Evolutionary conservation across 2,797 vertebrate species (phyloP), one percentile per base, ranked within the genome.

Genomic region (Sternotherus odoratus): DNA sequence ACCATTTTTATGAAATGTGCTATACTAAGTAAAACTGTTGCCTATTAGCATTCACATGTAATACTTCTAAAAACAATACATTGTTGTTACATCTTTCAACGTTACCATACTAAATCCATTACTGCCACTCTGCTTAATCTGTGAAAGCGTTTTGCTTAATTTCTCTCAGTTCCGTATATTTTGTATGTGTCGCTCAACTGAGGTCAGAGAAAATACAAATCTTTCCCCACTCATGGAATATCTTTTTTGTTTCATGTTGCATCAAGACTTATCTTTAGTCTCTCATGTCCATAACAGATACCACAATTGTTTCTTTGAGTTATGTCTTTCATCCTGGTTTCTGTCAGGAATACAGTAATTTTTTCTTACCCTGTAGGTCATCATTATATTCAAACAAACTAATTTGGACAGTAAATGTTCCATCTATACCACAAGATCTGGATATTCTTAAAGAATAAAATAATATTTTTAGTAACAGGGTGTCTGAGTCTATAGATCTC

Each of bases 121-220:
- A 95, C 88, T 92, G 8, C 3, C 33, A 88, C 33, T 88, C 80
- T 78, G 78, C 88, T 91, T 95, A 82, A 92, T 86, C 54, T 92
- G 50, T 72, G 50, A 56, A 66, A 94, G 87, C 2, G 21, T 80
- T 91, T 92, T 86, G 5, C 26, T 84, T 88, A 91, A 84, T 88
- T 17, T 19, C 33, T 87, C 79, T 89, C 66, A 51, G 54, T 91
- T 95, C 53, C n/a, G 54, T 19, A 2, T 77, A 50, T 4, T 23
- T 95, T 88, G 51, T 90, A 66, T 88, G 3, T 91, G 74, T 50
- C 77, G 74, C 28, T 33, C 28, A 63, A 82, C 12, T 57, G 83
- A 88, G 77, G 88, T 96, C 85, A 95, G 77, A 43, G 19, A 91
- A 95, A 89, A 95, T 87, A 49, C 82, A 92, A 89, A 83, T 84